Conservation (phyloP, 1,140 invertebrate genomes). For the Wiebesia pumilae region DNA sequence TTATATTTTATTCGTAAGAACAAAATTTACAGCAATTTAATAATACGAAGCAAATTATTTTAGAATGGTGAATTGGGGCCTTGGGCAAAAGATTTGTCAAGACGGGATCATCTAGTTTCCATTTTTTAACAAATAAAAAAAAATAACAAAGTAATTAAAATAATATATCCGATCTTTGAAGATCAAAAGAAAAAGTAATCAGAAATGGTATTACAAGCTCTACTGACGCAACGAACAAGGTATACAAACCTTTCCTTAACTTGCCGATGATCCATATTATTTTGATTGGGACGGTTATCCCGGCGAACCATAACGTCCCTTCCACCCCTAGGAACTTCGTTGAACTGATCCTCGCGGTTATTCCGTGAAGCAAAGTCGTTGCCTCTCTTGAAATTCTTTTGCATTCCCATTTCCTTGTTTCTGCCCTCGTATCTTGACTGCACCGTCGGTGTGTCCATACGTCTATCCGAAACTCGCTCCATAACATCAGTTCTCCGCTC, state of each 20-base stretch:
- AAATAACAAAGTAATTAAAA: too few relatives aligned
- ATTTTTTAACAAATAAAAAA: too few relatives aligned
- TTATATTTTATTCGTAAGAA: too few relatives aligned
- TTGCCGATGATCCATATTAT: conserved; percentile 69
- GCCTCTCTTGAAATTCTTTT: conserved; percentile 71
- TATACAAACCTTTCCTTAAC: conserved; percentile 68
- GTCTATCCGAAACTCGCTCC: conserved; percentile 69
- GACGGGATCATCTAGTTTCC: too few relatives aligned
- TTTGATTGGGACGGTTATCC: conserved; percentile 39
- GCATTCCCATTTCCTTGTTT: conserved; percentile 69
- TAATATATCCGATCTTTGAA: too few relatives aligned
- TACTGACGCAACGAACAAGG: background rate
- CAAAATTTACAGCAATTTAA: too few relatives aligned
- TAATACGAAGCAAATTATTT: too few relatives aligned
- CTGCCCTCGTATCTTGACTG: conserved; percentile 69
- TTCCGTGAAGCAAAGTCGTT: conserved; percentile 69
- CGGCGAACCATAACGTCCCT: conserved; percentile 70
- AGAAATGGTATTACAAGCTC: background rate
- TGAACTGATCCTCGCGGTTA: conserved; percentile 68
- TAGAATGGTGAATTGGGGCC: too few relatives aligned
- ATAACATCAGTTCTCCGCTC: conserved; percentile 68
- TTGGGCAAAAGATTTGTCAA: too few relatives aligned
- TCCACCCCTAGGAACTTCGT: conserved; percentile 66
- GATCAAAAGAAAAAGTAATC: background rate
- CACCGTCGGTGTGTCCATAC: conserved; percentile 64